phyloP scores from a whole-genome alignment of 2,113 vertebrate species.

The Ctenodactylus gundi region DNA sequence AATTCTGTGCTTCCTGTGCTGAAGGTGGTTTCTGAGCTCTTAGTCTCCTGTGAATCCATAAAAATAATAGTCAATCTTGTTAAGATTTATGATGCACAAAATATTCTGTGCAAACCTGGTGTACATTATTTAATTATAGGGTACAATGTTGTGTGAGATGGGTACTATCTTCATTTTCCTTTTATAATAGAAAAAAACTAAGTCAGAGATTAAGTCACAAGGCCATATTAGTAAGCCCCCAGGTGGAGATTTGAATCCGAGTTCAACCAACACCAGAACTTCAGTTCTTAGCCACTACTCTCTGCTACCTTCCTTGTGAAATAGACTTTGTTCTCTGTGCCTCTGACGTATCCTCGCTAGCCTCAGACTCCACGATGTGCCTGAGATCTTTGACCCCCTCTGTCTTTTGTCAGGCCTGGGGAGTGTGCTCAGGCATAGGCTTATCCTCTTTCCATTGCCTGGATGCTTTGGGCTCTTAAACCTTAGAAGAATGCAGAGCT shows the following conservation, averaged over 20 bases:
- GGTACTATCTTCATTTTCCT: neutral
- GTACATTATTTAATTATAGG: neutral
- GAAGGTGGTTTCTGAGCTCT: neutral
- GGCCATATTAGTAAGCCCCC: neutral
- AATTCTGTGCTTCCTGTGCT: neutral
- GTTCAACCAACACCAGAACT: neutral
- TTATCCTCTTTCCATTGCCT: neutral
- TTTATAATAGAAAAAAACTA: constrained; percentile 32
- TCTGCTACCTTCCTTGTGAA: neutral
- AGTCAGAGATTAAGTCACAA: constrained; percentile 5
- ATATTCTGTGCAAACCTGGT: neutral
- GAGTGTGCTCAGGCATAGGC: neutral
- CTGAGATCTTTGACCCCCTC: neutral
- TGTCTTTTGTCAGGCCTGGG: neutral
- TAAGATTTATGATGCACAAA: neutral
- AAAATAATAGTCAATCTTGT: neutral
- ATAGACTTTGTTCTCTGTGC: neutral
- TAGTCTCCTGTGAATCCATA: neutral
- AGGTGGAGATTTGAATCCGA: neutral
- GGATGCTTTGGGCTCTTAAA: neutral
- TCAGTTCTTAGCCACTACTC: neutral
- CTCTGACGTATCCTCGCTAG: neutral
- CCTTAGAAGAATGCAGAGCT: neutral
- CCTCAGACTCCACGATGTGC: neutral
- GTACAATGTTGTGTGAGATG: neutral